Evolutionary conservation across 2,113 vertebrate genomes (phyloP), one percentile per base, ranked within the genome.

Genomic region (Montifringilla adamsi): DNA sequence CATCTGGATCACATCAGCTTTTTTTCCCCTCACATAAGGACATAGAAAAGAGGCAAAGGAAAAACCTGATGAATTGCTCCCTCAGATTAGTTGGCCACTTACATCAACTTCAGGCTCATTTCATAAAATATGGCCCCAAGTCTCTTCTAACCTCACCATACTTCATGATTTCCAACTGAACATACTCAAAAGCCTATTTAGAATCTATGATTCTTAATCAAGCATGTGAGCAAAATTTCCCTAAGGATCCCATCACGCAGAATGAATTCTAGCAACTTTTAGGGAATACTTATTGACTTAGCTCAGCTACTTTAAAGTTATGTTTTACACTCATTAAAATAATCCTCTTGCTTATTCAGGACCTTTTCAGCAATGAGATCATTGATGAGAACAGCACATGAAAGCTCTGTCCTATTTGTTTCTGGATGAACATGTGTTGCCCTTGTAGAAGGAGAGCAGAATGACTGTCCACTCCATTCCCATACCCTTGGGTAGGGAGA

Each of bases 371-470:
- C 90, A 86, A 80, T 97, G 95, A 97, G 92, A 92, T 97, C 96
- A 97, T 66, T 94, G 85, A 96, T 90, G 92, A 95, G 95, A 95
- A 90, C 83, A 95, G 15, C 92, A 96, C 59, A 90, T 63, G 76
- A 95, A 93, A 55, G 43, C 22, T 85, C 75, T 73, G 24, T 66
- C 63, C 23, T 37, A 15, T 78, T 91, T 62, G 26, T 81, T 95
- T 64, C 90, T 94, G 90, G 75, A 46, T 0, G 0, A 85, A 69
- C 39, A n/a, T 24, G 7, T 53, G 53, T 44, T 94, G 60, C 35
- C 72, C 69, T 70, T 5, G 5, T 30, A 80, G 58, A 79, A 89
- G 53, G 41, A 64, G 81, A 94, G 56, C 66, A 91, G 94, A 62
- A 80, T 53, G 44, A 66, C n/a, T 28, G 3, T 87, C 79, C 78